Percentiles rank a stretch among this genome's conserved stretches.
Evolutionary conservation across 2,113 vertebrate genomes (phyloP).

Genomic region (Antechinus stuartii): DNA sequence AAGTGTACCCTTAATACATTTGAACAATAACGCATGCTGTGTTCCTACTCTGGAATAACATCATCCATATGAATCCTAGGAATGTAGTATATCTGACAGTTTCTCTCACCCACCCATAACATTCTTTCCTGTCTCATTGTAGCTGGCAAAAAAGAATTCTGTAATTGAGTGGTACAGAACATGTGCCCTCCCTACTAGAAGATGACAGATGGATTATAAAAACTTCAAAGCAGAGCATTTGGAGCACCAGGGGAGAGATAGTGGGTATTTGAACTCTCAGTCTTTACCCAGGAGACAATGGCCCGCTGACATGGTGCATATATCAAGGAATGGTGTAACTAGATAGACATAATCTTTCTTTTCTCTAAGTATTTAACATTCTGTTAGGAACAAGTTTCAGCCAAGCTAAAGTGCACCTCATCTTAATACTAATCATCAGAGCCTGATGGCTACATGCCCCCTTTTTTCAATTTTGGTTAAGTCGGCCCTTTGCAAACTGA

Average conservation of each 20-base stretch:
- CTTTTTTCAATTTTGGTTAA: conserved; percentile 80
- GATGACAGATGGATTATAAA: conserved; percentile 99
- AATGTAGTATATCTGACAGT: conserved; percentile 93
- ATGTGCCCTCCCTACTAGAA: conserved; percentile 98
- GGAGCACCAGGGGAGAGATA: conserved; percentile 98
- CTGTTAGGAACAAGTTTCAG: conserved; percentile 94
- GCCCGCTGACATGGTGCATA: conserved; percentile 97
- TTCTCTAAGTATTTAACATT: conserved; percentile 96
- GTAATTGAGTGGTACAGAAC: conserved; percentile 99
- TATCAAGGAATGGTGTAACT: conserved; percentile 97
- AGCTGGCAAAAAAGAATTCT: conserved; percentile 94
- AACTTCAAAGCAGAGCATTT: conserved; percentile 99
- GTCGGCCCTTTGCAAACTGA: conserved; percentile 79
- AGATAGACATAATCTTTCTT: conserved; percentile 97
- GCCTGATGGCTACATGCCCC: conserved; percentile 80
- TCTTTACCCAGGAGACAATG: conserved; percentile 99
- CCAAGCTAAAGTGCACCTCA: conserved; percentile 87
- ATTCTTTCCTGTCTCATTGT: conserved; percentile 95
- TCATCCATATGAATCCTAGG: conserved; percentile 91
- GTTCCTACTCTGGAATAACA: conserved; percentile 88
- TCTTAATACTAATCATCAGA: conserved; percentile 85
- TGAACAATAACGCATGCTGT: conserved; percentile 91
- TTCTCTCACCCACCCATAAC: conserved; percentile 93
- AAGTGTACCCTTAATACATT: conserved; percentile 85
- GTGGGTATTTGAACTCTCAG: conserved; percentile 99